Evolutionary conservation across 35 echinoderm and acorn worm genomes (phyloP).

Genomic region (Patiria miniata): DNA sequence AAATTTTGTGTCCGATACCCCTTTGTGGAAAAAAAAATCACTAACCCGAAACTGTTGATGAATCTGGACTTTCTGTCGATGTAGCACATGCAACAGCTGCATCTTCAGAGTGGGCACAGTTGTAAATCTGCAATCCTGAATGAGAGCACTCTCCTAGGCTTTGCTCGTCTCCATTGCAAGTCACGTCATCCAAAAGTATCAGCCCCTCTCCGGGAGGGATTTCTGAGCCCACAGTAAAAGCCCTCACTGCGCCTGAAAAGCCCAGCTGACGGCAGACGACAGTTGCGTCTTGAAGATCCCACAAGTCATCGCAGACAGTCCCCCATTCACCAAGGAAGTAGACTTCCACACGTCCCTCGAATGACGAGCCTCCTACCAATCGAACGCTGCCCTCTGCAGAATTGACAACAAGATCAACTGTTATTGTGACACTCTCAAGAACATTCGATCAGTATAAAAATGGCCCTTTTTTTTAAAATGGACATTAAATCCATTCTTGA

Average conservation of each 20-base stretch:
- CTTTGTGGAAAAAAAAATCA: too few species aligned
- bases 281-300: slow-evolving; percentile 30
- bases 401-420: too few species aligned
- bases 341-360: slow-evolving; percentile 35
- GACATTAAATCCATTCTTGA: too few species aligned
- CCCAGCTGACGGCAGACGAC: slow-evolving; percentile 49
- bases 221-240: neutral
- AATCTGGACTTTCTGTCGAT: neutral
- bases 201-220: slow-evolving; percentile 32
- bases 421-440: too few species aligned
- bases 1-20: too few species aligned
- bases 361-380: neutral
- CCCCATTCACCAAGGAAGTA: slow-evolving; percentile 36
- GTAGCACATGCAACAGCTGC: slow-evolving; percentile 38
- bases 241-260: slow-evolving; percentile 15
- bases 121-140: neutral
- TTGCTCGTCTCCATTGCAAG: slow-evolving; percentile 34
- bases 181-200: slow-evolving; percentile 45
- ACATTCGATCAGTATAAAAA: too few species aligned
- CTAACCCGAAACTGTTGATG: too few species aligned
- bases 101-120: slow-evolving; percentile 58
- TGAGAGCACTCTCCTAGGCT: slow-evolving; percentile 2
- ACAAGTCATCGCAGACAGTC: slow-evolving; percentile 43
- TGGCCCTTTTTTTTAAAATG: too few species aligned
- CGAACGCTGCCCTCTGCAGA: neutral